phyloP scores from a whole-genome alignment of 2,888 invertebrate species.

The Pammene aurita region DNA sequence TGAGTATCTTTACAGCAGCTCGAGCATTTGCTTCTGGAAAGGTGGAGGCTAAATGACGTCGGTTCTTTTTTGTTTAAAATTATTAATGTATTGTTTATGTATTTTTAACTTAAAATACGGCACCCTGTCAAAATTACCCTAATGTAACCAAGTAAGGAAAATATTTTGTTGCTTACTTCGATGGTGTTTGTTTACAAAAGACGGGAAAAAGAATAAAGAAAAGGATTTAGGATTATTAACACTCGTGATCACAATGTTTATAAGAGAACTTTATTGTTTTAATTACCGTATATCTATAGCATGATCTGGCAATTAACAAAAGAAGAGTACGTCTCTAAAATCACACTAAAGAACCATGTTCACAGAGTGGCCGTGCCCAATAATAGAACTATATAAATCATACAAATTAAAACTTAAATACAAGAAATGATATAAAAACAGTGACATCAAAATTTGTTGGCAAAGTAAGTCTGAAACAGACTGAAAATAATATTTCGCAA shows the following conservation, averaged over 20 bases:
- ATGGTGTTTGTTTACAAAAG: too few relatives aligned
- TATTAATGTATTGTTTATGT: too few relatives aligned
- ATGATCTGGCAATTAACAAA: constrained; percentile 82
- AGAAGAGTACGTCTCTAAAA: constrained; percentile 70
- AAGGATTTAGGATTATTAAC: constrained; percentile 27
- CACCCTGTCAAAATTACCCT: too few relatives aligned
- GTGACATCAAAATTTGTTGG: constrained; percentile 65
- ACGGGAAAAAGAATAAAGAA: not conserved
- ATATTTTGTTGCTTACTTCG: too few relatives aligned
- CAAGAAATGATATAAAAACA: constrained; percentile 56
- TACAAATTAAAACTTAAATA: constrained; percentile 53
- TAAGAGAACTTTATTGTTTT: constrained; percentile 83
- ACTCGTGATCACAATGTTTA: constrained; percentile 71
- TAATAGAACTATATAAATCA: constrained; percentile 58
- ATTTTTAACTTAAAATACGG: too few relatives aligned
- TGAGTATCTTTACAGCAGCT: too few relatives aligned
- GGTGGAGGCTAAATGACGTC: too few relatives aligned
- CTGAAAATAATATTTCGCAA: constrained; percentile 54
- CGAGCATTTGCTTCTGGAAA: too few relatives aligned
- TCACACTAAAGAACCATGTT: constrained; percentile 78
- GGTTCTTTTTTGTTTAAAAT: too few relatives aligned
- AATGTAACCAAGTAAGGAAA: too few relatives aligned
- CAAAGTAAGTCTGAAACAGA: constrained; percentile 56
- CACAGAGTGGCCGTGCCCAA: constrained; percentile 69
- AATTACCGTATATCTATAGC: constrained; percentile 83